Conservation (phyloP, 2,888 invertebrate genomes). For the Diplolepis rosae region DNA sequence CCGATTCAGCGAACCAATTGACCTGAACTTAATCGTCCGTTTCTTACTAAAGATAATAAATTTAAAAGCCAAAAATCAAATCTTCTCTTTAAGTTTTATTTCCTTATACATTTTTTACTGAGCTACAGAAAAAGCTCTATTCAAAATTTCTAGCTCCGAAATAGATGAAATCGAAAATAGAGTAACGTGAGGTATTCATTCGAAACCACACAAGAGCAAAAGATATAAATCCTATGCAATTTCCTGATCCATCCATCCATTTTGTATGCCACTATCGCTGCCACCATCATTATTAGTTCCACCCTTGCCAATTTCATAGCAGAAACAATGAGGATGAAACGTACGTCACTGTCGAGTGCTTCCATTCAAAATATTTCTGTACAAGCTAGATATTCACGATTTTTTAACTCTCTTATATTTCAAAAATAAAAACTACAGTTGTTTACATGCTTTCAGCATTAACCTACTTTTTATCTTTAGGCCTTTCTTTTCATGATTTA, state of each 20-base stretch:
- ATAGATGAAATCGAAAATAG: background rate
- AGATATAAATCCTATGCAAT: constrained; percentile 5
- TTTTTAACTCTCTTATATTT: background rate
- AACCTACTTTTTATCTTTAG: too few species aligned
- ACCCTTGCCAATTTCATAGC: background rate
- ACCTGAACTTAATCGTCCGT: background rate
- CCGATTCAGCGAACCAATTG: background rate
- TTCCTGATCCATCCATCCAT: constrained; percentile 9
- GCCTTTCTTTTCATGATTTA: background rate
- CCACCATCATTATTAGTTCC: constrained; percentile 14
- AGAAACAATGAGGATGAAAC: background rate
- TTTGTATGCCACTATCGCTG: background rate
- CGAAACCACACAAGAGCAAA: background rate
- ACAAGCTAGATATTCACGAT: background rate
- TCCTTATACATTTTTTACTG: background rate
- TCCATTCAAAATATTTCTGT: background rate
- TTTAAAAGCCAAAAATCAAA: background rate
- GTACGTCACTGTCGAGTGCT: background rate
- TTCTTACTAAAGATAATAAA: background rate
- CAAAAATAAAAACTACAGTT: background rate
- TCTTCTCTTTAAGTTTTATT: background rate
- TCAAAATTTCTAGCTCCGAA: background rate
- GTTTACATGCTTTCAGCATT: background rate
- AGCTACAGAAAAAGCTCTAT: background rate
- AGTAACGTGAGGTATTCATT: background rate